Conservation (phyloP, 2,797 vertebrate genomes). For the Pterois miles region DNA sequence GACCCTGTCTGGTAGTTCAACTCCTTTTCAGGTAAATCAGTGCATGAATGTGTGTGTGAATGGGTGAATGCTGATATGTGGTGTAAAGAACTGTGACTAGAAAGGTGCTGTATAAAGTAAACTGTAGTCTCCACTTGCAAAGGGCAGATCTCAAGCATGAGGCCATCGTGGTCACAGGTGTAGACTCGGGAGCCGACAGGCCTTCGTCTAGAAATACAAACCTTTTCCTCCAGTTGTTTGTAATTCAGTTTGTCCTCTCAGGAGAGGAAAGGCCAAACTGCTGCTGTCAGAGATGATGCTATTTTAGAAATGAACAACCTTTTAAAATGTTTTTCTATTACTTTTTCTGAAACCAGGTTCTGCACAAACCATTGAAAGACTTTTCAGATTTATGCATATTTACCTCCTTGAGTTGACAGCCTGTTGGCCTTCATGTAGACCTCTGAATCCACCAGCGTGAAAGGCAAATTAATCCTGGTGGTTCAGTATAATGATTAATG, state of each 20-base stretch:
- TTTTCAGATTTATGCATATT: constrained; percentile 19
- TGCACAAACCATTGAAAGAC: background rate
- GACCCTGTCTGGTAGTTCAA: too few relatives aligned
- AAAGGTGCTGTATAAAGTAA: background rate
- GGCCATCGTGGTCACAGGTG: background rate
- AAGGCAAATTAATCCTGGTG: background rate
- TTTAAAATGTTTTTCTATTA: constrained; percentile 34
- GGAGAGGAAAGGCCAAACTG: constrained; percentile 32
- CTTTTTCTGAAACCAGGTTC: background rate
- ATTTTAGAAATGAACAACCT: constrained; percentile 40
- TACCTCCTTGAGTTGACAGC: constrained; percentile 1
- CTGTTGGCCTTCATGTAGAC: constrained; percentile 15
- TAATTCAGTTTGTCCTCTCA: constrained; percentile 28
- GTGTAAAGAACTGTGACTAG: background rate
- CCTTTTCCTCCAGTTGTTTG: background rate
- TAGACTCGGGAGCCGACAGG: background rate
- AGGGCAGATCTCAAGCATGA: background rate
- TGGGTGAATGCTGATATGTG: background rate
- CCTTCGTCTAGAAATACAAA: background rate
- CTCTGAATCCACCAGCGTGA: background rate
- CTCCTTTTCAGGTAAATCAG: too few relatives aligned
- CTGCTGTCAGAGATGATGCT: background rate
- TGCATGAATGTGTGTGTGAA: background rate
- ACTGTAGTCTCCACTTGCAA: background rate
- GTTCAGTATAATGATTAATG: constrained; percentile 15